Evolutionary conservation across 2,888 invertebrate species (phyloP), one percentile per base, ranked within the genome.

Genomic region (Acanthosoma haemorrhoidale): DNA sequence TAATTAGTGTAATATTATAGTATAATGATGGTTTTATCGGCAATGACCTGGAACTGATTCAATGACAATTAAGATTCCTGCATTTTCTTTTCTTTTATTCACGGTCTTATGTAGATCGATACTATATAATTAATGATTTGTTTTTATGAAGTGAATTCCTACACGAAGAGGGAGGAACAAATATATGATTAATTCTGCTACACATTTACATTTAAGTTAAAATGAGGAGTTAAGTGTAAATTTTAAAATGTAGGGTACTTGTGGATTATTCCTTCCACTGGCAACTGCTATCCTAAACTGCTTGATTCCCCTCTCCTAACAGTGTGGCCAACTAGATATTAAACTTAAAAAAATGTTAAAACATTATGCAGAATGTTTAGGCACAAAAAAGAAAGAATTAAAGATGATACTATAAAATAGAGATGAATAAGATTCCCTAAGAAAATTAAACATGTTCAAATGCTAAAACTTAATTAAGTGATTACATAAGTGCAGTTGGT

Each of bases 1-100:
- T 61, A 36, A 36, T 61, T 61, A 61, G 61, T 61, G n/a, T 61
- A 61, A 61, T 61, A 41, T 61, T 36, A 11, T 61, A 61, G 61
- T 21, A n/a, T 61, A 61, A 61, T 36, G 38, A 61, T 61, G 16
- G 61, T 36, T 61, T 61, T 61, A 21, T 61, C 21, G 61, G 61
- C 61, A 18, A 61, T n/a, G 61, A 61, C 61, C 61, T 11, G 61
- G 61, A 61, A 61, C 61, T 61, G 34, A 61, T 61, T 61, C 29
- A n/a, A 61, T 61, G 61, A 61, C 61, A 36, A 21, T 34, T 61
- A 61, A 21, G 36, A 36, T 61, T 21, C 36, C 61, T 59, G 31
- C 59, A 59, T 59, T 61, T 36, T 61, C 36, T 29, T 58, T 61
- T 61, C 36, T 61, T n/a, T 16, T 61, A n/a, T 21, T 36, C 36